A percentile compares a stretch with the other conserved stretches of the same genome.
phyloP scores from a whole-genome alignment of 2,797 vertebrate genomes.

The Enteromius thamalakanensis region DNA sequence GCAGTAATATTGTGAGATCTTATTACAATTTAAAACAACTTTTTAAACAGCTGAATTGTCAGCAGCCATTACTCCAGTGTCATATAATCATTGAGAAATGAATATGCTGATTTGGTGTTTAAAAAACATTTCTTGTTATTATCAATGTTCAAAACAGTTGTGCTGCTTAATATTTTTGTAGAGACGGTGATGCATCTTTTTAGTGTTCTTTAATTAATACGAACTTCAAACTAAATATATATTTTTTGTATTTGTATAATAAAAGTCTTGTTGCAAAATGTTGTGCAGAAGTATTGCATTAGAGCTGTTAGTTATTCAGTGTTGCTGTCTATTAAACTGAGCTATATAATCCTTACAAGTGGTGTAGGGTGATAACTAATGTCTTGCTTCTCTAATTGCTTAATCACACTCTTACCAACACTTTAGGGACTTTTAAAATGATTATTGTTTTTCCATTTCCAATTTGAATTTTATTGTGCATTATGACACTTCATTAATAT shows the following conservation, averaged over 20 bases:
- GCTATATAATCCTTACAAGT: not conserved
- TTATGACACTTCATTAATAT: not conserved
- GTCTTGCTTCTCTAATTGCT: not conserved
- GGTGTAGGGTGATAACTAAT: slow-evolving; percentile 1
- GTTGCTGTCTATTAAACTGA: not conserved
- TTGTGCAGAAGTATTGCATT: not conserved
- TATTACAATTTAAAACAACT: not conserved
- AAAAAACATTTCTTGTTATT: not conserved
- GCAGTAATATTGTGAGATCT: not conserved
- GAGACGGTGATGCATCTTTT: not conserved
- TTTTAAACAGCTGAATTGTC: not conserved
- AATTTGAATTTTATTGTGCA: not conserved
- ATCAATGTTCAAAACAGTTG: not conserved
- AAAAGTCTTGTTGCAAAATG: not conserved
- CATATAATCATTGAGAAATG: not conserved
- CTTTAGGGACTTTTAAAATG: not conserved
- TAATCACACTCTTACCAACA: slow-evolving; percentile 6
- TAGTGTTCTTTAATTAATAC: not conserved
- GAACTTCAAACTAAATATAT: not conserved
- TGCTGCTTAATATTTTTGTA: not conserved
- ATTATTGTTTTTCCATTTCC: not conserved
- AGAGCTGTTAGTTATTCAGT: not conserved
- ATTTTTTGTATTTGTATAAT: not conserved
- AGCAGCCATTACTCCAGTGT: not conserved
- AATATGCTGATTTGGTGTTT: not conserved